These are phyloP conservation scores for Zaprionus camerounensis DNA, from an alignment of 1,140 invertebrate species.

Conservation along the genomic window DNA sequence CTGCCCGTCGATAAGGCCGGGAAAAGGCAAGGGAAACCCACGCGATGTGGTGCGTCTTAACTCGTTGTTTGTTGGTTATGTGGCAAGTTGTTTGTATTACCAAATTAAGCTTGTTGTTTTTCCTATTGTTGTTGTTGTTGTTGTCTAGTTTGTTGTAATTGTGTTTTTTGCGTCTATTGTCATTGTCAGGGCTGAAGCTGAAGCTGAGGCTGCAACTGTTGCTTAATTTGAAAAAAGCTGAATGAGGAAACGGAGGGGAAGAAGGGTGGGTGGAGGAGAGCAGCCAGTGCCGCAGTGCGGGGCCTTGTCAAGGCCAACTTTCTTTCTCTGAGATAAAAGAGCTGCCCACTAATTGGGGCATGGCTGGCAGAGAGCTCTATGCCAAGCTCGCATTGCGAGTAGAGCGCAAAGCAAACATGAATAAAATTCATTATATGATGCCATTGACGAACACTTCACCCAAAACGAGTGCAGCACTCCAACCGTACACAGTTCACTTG, in stretches of 20 bases:
- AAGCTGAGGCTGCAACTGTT: neutral
- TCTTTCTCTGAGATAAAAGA: conserved; percentile 38
- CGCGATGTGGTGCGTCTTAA: neutral
- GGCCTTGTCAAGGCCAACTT: conserved; percentile 75
- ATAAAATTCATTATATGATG: conserved; percentile 65
- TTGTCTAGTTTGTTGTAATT: conserved; percentile 45
- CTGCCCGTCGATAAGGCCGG: neutral
- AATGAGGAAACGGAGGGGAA: neutral
- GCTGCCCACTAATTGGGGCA: conserved; percentile 43
- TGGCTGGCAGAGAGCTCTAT: conserved; percentile 8
- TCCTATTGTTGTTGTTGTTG: conserved; percentile 1
- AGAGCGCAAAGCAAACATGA: conserved; percentile 40
- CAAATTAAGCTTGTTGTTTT: conserved; percentile 52
- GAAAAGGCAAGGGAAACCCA: neutral
- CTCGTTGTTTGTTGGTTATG: conserved; percentile 13
- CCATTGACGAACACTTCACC: conserved; percentile 69
- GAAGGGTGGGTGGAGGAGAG: neutral
- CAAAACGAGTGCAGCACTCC: conserved; percentile 48
- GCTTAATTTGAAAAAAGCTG: neutral
- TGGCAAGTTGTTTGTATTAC: conserved; percentile 55
- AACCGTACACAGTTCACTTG: conserved; percentile 3
- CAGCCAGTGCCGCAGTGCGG: conserved; percentile 12
- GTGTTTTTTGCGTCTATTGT: conserved; percentile 57
- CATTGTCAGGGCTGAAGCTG: conserved; percentile 39
- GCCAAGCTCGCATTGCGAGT: neutral